A percentile compares a stretch with the other conserved stretches of the same genome.
Evolutionary conservation across 2,113 vertebrate genomes (phyloP).

Genomic region (Thymallus thymallus): DNA sequence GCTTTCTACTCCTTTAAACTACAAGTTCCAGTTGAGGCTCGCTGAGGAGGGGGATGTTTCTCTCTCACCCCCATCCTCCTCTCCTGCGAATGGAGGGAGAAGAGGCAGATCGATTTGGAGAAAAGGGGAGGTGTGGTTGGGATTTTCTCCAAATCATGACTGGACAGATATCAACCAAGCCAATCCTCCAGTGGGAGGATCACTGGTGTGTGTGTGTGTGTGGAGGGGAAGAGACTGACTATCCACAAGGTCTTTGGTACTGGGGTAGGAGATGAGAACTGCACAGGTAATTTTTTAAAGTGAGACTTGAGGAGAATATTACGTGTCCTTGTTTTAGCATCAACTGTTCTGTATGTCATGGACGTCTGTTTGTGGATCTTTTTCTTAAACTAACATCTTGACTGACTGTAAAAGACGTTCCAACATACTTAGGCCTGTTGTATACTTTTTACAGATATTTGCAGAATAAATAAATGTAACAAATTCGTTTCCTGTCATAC

Average conservation of each 20-base stretch:
- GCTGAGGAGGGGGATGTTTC: background rate
- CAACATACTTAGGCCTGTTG: conserved; percentile 66
- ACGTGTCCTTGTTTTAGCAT: conserved; percentile 63
- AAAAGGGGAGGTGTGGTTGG: background rate
- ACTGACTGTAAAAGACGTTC: conserved; percentile 65
- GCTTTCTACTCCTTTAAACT: conserved; percentile 12
- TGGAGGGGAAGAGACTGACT: background rate
- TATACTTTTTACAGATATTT: conserved; percentile 79
- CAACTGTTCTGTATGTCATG: conserved; percentile 56
- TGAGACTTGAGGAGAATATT: conserved; percentile 15
- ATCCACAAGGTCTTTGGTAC: conserved; percentile 32
- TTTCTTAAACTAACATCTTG: conserved; percentile 44
- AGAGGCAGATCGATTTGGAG: conserved; percentile 1
- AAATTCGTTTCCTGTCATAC: conserved; percentile 9
- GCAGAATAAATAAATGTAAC: conserved; percentile 76
- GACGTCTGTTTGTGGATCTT: conserved; percentile 54
- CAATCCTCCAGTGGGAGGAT: conserved; percentile 11
- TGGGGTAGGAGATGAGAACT: conserved; percentile 40
- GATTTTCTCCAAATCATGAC: conserved; percentile 8
- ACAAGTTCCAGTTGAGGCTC: conserved; percentile 33
- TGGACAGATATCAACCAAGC: conserved; percentile 34
- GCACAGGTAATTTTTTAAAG: conserved; percentile 47
- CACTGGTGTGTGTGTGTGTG: background rate
- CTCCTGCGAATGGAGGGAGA: background rate
- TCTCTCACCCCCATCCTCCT: background rate